Evolutionary conservation across 2,113 vertebrate species (phyloP), one percentile per base, ranked within the genome.

Genomic region (Tauraco erythrolophus): DNA sequence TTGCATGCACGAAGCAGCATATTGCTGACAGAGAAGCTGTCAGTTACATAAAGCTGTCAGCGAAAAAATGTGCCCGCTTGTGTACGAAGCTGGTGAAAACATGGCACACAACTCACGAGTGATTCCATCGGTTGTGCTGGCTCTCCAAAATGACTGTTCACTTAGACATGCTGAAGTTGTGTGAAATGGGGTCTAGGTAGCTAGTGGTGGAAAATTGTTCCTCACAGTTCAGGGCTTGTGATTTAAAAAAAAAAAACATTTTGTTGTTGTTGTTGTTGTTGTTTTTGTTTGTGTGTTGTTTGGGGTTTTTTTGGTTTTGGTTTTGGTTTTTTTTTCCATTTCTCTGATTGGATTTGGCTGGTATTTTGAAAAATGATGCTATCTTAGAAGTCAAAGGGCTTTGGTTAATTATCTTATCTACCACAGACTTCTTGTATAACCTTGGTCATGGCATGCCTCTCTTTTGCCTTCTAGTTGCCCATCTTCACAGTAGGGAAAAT

Each of bases 11-110:
- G 6, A 48, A 78, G 89, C 51, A 84, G 41, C 84, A 81, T 46
- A 91, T 66, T 95, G 92, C 60, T 77, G 58, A 30, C 50, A 58
- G 89, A 62, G 84, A 54, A 93, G 25, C 68, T 95, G 84, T 37
- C 64, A 54, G 62, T 76, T 46, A n/a, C 64, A 50, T 18, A 31
- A 89, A 94, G 60, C 69, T 94, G 89, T n/a, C 2, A 1, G 12
- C 25, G 71, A 70, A 80, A 80, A 57, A 64, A 45, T 8, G 58
- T 61, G 76, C 48, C 72, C 25, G 61, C 2, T 1, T 80, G 68
- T 50, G 22, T 70, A n/a, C 2, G 5, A 54, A 64, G 9, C 1
- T 8, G 41, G 58, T 4, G 64, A 37, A 84, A 84, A 74, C 54
- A 57, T 6, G 8, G 45, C 54, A 74, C 45, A 28, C 9, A 10